A percentile compares a stretch with the other conserved stretches of the same genome.
These are phyloP conservation scores for Alloplasta piceator DNA, from an alignment of 2,888 invertebrate species.

Conservation along the genomic window DNA sequence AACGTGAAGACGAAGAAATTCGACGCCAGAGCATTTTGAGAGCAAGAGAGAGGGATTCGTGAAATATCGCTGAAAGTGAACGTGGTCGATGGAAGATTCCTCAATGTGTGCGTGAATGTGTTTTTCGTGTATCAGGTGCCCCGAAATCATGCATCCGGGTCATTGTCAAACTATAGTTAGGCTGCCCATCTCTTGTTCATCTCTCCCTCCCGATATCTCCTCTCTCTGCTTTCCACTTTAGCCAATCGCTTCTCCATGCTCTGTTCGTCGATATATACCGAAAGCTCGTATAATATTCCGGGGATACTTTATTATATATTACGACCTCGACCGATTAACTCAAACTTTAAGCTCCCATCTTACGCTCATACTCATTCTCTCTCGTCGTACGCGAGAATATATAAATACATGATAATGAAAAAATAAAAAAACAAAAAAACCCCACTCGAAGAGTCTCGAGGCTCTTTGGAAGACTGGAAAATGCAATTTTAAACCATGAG, in stretches of 20 bases:
- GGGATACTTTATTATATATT: constrained; percentile 70
- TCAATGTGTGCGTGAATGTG: neutral
- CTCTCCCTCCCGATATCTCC: neutral
- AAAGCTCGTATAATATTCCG: constrained; percentile 63
- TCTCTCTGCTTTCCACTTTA: constrained; percentile 18
- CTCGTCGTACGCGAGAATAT: constrained; percentile 20
- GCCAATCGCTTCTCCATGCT: constrained; percentile 30
- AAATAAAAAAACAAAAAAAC: neutral
- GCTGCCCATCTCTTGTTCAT: constrained; percentile 48
- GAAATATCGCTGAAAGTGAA: constrained; percentile 13
- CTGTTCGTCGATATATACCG: constrained; percentile 20
- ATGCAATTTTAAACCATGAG: constrained; percentile 26
- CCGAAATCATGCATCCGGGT: constrained; percentile 78
- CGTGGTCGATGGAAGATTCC: constrained; percentile 6
- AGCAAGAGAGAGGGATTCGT: constrained; percentile 17
- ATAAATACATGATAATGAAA: constrained; percentile 35
- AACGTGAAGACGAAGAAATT: constrained; percentile 1
- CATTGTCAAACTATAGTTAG: constrained; percentile 82
- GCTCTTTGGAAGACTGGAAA: constrained; percentile 1
- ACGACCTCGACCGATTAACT: constrained; percentile 75
- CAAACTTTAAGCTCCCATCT: constrained; percentile 54
- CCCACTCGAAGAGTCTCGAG: neutral
- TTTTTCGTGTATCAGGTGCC: constrained; percentile 33
- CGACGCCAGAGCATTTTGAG: neutral
- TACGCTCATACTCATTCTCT: constrained; percentile 32